Evolutionary conservation across 2,113 vertebrate genomes (phyloP), one percentile per base, ranked within the genome.

Genomic region (Cebus imitator): DNA sequence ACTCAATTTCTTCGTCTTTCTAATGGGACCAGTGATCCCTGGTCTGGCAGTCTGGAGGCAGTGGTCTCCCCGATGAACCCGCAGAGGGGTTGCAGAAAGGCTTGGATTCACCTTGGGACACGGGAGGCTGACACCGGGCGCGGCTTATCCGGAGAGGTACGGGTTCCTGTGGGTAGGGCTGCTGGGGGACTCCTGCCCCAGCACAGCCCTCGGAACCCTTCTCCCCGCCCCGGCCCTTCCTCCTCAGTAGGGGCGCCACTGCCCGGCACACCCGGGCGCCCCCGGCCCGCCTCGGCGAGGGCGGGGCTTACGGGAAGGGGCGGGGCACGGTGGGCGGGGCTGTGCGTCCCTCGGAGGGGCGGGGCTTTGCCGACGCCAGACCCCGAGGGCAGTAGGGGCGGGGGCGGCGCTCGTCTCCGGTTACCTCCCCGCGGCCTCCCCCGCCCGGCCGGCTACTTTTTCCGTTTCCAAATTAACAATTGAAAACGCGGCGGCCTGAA

Each of bases 401-500:
- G 72, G 55, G 83, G 73, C 92, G 79, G 88, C 0, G 57, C 89
- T 3, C 12, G 82, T 95, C 92, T 98, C 97, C 1, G 5, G 50
- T 98, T 98, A 96, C 98, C 73, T 94, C 92, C 78, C 90, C 25
- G 66, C 82, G 8, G 45, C 30, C 97, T 96, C 93, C 96, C 73
- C 85, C 57, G 27, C 92, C 96, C 75, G 6, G 84, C 87, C 96
- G 96, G 94, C 96, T 97, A 97, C 96, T 95, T 97, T 97, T 98
- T 98, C 97, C 96, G 94, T 98, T 97, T 97, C 98, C 97, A 97
- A 98, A 97, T 97, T 98, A 98, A 97, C 96, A 93, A 97, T 97
- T 97, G 96, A 98, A 97, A 97, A 98, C 91, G 43, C 96, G 13
- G 97, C 97, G 97, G 98, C 96, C 94, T 97, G 96, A 97, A 97